Evolutionary conservation across 2,113 vertebrate genomes (phyloP), one percentile per base, ranked within the genome.

Genomic region (Regulus satrapa): DNA sequence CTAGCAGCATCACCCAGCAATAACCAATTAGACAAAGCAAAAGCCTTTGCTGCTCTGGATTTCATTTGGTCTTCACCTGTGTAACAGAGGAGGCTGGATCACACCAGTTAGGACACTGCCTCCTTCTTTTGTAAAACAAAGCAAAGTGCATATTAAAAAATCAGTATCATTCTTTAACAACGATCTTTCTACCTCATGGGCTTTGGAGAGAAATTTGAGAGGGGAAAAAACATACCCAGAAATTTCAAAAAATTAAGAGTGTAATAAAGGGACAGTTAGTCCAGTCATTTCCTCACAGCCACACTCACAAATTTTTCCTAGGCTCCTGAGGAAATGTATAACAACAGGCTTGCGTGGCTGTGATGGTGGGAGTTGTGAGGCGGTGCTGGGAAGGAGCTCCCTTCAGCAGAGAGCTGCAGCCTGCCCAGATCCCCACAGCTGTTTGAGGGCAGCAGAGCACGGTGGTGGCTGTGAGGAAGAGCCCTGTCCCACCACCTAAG

Each of bases 131-230:
- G 13, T 36, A n/a, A 80, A 66, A 58, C 3, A 4, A 46, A 74
- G 12, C 15, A 54, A 80, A 45, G 6, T 8, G 2, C 10, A 9
- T 55, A 81, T 54, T 78, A 40, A 81, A 63, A 77, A 77, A 71
- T 23, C 45, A 7, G 0, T 32, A 6, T 19, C 74, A 8, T 17
- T 34, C n/a, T 69, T 69, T 12, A 58, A 46, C 31, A 63, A 34
- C 6, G 11, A 66, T 69, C 29, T 7, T 99, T 92, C 99, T 99
- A 93, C 97, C 97, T 54, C 98, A 97, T 34, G 97, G 98, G 23
- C 98, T 98, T 90, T 98, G 98, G 90, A 99, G 98, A 98, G 98
- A 98, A 66, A 99, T 98, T 88, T 98, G 98, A 61, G 97, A 98
- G 64, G 98, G 98, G 94, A 97, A 99, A 99, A 98, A 97, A 96